Percentiles rank a stretch among this genome's conserved stretches.
Evolutionary conservation across 2,888 invertebrate genomes (phyloP).

Genomic region (Diaperis boleti): DNA sequence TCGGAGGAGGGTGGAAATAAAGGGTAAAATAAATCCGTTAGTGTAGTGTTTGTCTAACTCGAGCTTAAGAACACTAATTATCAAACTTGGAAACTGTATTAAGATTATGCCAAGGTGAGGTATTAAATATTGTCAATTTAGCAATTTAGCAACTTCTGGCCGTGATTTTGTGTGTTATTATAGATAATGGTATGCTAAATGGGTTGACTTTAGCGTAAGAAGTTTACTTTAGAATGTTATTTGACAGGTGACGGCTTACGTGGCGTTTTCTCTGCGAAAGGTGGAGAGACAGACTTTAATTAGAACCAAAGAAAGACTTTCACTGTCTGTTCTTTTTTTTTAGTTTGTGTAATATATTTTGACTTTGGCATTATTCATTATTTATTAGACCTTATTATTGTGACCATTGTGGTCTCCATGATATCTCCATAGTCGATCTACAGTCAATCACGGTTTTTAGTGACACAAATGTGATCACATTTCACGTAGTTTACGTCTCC

Average conservation of each 20-base stretch:
- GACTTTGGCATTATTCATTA: no score
- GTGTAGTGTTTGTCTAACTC: constrained; percentile 65
- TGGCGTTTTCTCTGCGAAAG: constrained; percentile 53
- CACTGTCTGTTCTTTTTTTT: no score
- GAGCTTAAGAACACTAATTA: constrained; percentile 67
- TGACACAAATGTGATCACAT: no score
- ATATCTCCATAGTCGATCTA: no score
- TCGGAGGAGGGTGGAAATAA: constrained; percentile 47
- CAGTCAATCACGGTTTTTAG: no score
- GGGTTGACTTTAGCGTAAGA: constrained; percentile 64
- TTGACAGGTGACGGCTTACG: constrained; percentile 63
- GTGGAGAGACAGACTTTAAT: no score
- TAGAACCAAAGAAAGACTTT: no score
- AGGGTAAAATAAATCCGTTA: constrained; percentile 63
- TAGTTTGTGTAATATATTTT: no score
- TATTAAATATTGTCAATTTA: constrained; percentile 68
- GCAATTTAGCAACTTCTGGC: constrained; percentile 64
- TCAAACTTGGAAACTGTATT: constrained; percentile 68
- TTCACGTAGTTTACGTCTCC: no score
- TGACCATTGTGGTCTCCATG: no score
- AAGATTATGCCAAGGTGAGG: constrained; percentile 65
- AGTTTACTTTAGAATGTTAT: constrained; percentile 63
- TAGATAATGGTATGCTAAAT: constrained; percentile 65
- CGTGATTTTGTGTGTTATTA: constrained; percentile 65
- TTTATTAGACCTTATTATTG: no score